Evolutionary conservation across 1,140 invertebrate genomes (phyloP).

Genomic region (Drosophila melanica): DNA sequence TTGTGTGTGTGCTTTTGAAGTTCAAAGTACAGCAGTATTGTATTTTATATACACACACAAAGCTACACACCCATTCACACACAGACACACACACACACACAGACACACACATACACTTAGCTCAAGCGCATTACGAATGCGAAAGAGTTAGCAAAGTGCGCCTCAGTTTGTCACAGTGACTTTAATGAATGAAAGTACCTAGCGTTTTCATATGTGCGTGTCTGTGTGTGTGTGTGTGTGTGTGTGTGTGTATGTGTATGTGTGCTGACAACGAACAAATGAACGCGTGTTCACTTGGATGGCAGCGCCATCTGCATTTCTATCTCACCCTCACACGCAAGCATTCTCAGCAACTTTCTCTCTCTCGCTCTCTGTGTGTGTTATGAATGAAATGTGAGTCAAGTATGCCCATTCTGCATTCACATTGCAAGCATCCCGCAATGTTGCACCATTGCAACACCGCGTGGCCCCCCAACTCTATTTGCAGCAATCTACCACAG

Average conservation of each 20-base stretch:
- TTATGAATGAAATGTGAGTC: constrained; percentile 69
- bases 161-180: constrained; percentile 31
- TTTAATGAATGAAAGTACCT: constrained; percentile 77
- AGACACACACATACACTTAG: not conserved
- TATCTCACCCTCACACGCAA: not conserved
- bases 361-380: constrained; percentile 5
- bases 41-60: constrained; percentile 1
- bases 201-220: not conserved
- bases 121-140: constrained; percentile 6
- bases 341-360: too few relatives aligned
- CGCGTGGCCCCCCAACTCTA: not conserved
- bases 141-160: constrained; percentile 35
- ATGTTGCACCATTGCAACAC: not conserved
- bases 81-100: constrained; percentile 2
- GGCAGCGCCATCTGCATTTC: constrained; percentile 29
- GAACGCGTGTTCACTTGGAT: constrained; percentile 52
- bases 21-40: constrained; percentile 24
- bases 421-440: constrained; percentile 15
- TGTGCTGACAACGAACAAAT: constrained; percentile 48
- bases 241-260: constrained; percentile 13
- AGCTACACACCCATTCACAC: not conserved
- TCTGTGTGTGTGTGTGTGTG: constrained; percentile 21
- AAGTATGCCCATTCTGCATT: constrained; percentile 36
- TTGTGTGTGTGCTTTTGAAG: constrained; percentile 26
- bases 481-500: constrained; percentile 14